Evolutionary conservation across 2,113 vertebrate genomes (phyloP), one percentile per base, ranked within the genome.

Genomic region (rat (Rattus norvegicus)): DNA sequence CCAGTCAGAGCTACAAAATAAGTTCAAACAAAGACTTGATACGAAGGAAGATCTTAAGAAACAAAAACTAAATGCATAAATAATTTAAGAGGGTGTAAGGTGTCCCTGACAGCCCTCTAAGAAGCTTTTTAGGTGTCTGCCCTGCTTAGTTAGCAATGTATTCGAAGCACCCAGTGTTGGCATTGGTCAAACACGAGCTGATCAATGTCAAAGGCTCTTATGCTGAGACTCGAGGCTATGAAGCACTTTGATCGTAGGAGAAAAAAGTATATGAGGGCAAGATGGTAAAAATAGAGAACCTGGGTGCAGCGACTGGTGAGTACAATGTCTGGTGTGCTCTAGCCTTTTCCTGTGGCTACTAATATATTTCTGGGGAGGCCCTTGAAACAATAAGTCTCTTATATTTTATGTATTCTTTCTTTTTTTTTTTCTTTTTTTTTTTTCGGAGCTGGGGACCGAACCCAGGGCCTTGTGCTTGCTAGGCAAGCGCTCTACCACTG

Each of bases 341-440:
- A 77, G 52, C 73, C 47, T 96, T 96, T 93, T 93, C 83, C 93
- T 91, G 85, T 81, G 85, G 76, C 85, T 96, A 59, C 88, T 92
- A 69, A 91, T 85, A 54, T 88, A 43, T n/a, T 85, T 91, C 91
- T 96, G 76, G 89, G 81, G 90, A 97, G 96, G 70, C 59, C 91
- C 92, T 97, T 89, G 28, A 91, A 63, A 97, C 49, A 94, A 11
- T 91, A 79, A 87, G 88, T 94, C 86, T 95, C 22, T 93, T 94
- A 10, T 76, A 63, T 89, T 96, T 96, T 61, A 81, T 91, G 33
- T 73, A 12, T 91, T 85, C 59, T 33, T 33, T 67, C n/a, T n/a
- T n/a, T n/a, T n/a, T n/a, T n/a, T n/a, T n/a, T n/a, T n/a, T n/a
- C n/a, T n/a, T n/a, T n/a, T n/a, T n/a, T n/a, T n/a, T n/a, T n/a